Evolutionary conservation across 2,797 vertebrate genomes (phyloP).

Genomic region (Gila robusta): DNA sequence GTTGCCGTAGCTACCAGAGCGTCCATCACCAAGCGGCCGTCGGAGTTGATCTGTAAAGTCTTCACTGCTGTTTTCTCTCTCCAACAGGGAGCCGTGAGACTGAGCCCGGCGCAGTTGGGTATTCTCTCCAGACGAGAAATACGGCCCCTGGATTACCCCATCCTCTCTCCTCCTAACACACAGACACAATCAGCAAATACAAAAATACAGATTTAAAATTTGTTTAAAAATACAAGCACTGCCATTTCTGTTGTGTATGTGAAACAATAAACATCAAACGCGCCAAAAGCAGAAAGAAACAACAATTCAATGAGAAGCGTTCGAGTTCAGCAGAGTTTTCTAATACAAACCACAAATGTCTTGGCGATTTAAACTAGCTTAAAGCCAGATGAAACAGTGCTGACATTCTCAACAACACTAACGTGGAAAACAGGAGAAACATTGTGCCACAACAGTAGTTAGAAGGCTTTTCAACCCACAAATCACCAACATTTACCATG

Average conservation of each 20-base stretch:
- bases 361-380: background rate
- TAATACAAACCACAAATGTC: background rate
- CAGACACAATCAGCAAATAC: background rate
- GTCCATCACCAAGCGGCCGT: constrained; percentile 68
- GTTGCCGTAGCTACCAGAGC: constrained; percentile 80
- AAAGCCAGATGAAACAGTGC: background rate
- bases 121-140: constrained; percentile 54
- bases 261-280: background rate
- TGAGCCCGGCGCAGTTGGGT: constrained; percentile 82
- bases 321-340: too few relatives aligned
- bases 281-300: too few relatives aligned
- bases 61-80: constrained; percentile 68
- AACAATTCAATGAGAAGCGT: too few relatives aligned
- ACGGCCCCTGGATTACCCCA: constrained; percentile 44
- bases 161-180: constrained; percentile 66
- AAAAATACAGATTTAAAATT: background rate
- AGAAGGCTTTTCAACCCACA: background rate
- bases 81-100: constrained; percentile 87
- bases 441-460: background rate
- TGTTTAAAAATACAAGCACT: background rate
- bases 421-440: background rate
- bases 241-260: background rate
- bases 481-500: background rate
- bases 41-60: constrained; percentile 63
- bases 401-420: background rate